These are phyloP conservation scores for Hedya salicella DNA, from an alignment of 2,888 invertebrate species.

Conservation along the genomic window DNA sequence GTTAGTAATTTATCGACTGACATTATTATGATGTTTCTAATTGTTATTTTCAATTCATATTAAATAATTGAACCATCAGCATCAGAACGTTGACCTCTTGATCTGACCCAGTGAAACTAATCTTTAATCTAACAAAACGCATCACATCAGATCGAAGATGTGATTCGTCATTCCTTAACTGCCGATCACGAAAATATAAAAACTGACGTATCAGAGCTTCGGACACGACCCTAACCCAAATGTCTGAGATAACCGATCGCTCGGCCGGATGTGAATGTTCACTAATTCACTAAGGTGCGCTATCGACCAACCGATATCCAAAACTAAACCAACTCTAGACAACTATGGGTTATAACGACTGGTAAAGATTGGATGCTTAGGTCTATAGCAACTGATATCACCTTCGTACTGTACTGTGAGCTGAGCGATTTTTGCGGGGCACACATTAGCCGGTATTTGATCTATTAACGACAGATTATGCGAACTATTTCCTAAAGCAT, in stretches of 20 bases:
- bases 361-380: neutral
- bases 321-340: neutral
- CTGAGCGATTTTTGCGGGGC: no score
- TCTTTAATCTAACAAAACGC: conserved; percentile 56
- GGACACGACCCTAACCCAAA: conserved; percentile 77
- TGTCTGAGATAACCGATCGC: conserved; percentile 72
- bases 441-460: no score
- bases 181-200: conserved; percentile 72
- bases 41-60: conserved; percentile 41
- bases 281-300: conserved; percentile 59
- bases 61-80: conserved; percentile 40
- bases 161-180: conserved; percentile 72
- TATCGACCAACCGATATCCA: conserved; percentile 34
- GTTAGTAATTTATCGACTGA: conserved; percentile 31
- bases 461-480: no score
- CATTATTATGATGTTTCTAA: conserved; percentile 41
- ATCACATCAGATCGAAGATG: conserved; percentile 62
- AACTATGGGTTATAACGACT: neutral
- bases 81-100: conserved; percentile 42
- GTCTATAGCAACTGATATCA: no score
- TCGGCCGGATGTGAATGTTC: conserved; percentile 76
- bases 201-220: conserved; percentile 65
- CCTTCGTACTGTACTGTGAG: no score
- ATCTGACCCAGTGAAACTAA: conserved; percentile 54
- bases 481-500: no score